Evolutionary conservation across 2,797 vertebrate species (phyloP).

Genomic region (Myotis vivesi): DNA sequence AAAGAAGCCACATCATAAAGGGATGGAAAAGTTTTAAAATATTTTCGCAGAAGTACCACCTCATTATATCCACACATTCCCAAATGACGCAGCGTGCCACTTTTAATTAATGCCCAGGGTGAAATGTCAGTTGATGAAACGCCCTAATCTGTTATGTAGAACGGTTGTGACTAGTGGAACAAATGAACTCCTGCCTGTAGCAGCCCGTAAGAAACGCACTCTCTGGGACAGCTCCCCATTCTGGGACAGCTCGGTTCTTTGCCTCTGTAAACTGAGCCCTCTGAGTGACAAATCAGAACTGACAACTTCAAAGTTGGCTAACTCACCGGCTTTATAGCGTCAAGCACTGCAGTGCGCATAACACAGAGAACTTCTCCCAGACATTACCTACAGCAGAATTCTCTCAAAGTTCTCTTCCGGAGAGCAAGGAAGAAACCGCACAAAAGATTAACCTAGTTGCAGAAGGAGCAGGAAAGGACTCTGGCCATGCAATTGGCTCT

Average conservation of each 20-base stretch:
- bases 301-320: conserved; percentile 4
- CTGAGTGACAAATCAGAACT: conserved; percentile 43
- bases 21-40: not conserved
- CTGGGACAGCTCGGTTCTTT: not conserved
- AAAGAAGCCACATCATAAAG: conserved; percentile 7
- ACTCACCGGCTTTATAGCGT: not conserved
- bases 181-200: not conserved
- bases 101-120: conserved; percentile 42
- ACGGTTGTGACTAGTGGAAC: not conserved
- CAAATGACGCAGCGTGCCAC: not conserved
- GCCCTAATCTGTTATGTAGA: conserved; percentile 8
- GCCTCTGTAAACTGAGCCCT: not conserved
- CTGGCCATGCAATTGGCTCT: not conserved
- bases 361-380: conserved; percentile 55
- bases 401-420: conserved; percentile 7
- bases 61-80: not conserved
- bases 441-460: conserved; percentile 72
- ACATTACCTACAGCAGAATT: conserved; percentile 46
- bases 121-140: not conserved
- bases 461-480: conserved; percentile 61
- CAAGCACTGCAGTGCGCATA: not conserved
- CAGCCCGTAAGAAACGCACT: not conserved
- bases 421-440: conserved; percentile 47
- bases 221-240: not conserved
- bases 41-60: not conserved